These are phyloP conservation scores for Coenonympha glycerion DNA, from an alignment of 2,888 invertebrate species.

Conservation along the genomic window DNA sequence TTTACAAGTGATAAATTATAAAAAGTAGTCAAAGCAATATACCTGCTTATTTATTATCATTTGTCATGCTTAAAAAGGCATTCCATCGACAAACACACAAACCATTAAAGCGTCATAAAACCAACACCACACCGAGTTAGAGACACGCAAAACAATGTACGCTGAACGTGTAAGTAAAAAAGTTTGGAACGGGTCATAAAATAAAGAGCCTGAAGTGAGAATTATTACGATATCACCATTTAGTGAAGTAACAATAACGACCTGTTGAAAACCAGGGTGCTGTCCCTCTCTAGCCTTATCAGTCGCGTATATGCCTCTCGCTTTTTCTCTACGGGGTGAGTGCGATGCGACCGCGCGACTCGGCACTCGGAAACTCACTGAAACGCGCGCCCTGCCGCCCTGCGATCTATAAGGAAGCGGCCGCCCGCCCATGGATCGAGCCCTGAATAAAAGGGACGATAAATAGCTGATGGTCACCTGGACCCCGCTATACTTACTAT, in stretches of 20 bases:
- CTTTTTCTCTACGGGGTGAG: conserved; percentile 36
- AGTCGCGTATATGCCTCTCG: conserved; percentile 50
- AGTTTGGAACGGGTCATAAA: conserved; percentile 26
- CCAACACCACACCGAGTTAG: conserved; percentile 10
- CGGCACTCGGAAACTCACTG: conserved; percentile 64
- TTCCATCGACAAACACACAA: conserved; percentile 7
- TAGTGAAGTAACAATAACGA: conserved; percentile 68
- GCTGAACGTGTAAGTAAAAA: conserved; percentile 10
- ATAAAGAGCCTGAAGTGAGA: conserved; percentile 43
- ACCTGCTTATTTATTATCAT: neutral
- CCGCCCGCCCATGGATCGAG: conserved; percentile 49
- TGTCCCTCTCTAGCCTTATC: conserved; percentile 51
- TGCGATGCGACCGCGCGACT: conserved; percentile 60
- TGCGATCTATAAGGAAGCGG: conserved; percentile 65
- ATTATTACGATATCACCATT: conserved; percentile 67
- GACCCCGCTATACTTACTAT: too few species aligned
- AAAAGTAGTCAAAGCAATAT: too few species aligned
- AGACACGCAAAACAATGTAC: conserved; percentile 16
- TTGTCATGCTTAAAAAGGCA: neutral
- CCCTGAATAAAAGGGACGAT: conserved; percentile 63
- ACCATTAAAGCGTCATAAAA: conserved; percentile 8
- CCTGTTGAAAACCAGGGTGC: conserved; percentile 66
- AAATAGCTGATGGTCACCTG: conserved; percentile 67
- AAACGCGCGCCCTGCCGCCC: conserved; percentile 49
- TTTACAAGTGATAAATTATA: too few species aligned